A percentile compares a stretch with the other conserved stretches of the same genome.
phyloP scores from a whole-genome alignment of 2,888 invertebrate genomes.

The Xestoiulus laeticollis region DNA sequence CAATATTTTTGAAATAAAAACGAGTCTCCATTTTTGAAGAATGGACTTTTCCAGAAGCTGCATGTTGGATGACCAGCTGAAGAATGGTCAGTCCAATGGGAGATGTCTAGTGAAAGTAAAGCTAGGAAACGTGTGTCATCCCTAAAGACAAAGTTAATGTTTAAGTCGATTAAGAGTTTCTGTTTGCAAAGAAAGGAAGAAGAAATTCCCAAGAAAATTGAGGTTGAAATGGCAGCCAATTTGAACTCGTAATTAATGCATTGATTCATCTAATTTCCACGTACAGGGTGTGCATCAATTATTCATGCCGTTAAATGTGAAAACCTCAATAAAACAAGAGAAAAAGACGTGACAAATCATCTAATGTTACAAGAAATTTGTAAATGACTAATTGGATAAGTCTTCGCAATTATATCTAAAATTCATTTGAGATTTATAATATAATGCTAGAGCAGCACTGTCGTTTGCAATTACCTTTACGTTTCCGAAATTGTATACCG shows the following conservation, averaged over 20 bases:
- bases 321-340: neutral
- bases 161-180: neutral
- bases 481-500: too few relatives aligned
- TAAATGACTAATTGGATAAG: too few relatives aligned
- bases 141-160: neutral
- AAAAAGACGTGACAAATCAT: too few relatives aligned
- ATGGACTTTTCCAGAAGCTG: too few relatives aligned
- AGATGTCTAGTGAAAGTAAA: neutral
- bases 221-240: neutral
- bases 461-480: too few relatives aligned
- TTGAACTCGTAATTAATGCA: neutral
- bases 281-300: neutral
- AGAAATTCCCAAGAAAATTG: neutral
- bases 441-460: too few relatives aligned
- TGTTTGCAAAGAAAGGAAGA: neutral
- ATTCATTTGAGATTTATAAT: too few relatives aligned
- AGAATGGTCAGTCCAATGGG: neutral
- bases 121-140: neutral
- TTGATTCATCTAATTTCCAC: neutral
- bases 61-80: neutral
- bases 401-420: too few relatives aligned
- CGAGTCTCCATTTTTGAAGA: too few relatives aligned
- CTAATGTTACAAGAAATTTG: too few relatives aligned
- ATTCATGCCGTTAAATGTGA: neutral
- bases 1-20: too few relatives aligned